Percentiles rank a stretch among this genome's conserved stretches.
Evolutionary conservation across 1,140 invertebrate species (phyloP).

Genomic region (Drosophila trapezifrons): DNA sequence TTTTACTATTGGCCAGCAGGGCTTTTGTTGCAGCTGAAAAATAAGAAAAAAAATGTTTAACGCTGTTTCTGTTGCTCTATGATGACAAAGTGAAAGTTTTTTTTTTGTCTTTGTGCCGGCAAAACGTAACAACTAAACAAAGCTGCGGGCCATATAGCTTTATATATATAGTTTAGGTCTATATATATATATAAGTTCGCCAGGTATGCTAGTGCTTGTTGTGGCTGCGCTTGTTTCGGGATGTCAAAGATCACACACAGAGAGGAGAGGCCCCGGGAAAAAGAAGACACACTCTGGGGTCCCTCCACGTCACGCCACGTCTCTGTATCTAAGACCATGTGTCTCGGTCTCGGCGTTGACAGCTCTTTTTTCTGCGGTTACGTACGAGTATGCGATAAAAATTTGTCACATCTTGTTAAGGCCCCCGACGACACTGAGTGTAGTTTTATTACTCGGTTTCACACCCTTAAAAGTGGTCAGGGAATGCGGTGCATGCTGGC

Average conservation of each 20-base stretch:
- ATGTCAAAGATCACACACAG: slow-evolving; percentile 68
- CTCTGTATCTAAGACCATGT: slow-evolving; percentile 4
- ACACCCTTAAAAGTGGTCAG: slow-evolving; percentile 38
- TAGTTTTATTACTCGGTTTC: slow-evolving; percentile 40
- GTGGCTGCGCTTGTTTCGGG: slow-evolving; percentile 34
- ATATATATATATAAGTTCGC: slow-evolving; percentile 29
- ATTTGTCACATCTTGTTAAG: slow-evolving; percentile 74
- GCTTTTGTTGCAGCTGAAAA: slow-evolving; percentile 50
- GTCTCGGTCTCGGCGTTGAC: slow-evolving; percentile 32
- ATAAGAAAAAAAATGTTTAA: slow-evolving; percentile 62
- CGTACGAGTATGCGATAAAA: slow-evolving; percentile 61
- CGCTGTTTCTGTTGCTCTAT: slow-evolving; percentile 65
- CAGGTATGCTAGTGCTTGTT: slow-evolving; percentile 21
- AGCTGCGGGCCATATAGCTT: slow-evolving; percentile 67
- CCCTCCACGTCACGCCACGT: slow-evolving; percentile 13
- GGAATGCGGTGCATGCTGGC: slow-evolving; percentile 10
- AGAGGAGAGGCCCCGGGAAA: slow-evolving; percentile 16
- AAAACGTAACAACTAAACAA: slow-evolving; percentile 80
- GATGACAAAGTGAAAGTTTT: slow-evolving; percentile 81
- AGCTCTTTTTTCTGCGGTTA: slow-evolving; percentile 52
- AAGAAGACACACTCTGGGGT: slow-evolving; percentile 37
- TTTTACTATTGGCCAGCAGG: slow-evolving; percentile 58
- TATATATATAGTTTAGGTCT: slow-evolving; percentile 42
- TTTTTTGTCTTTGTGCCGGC: slow-evolving; percentile 61
- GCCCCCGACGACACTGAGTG: slow-evolving; percentile 21